Percentiles rank a stretch among this genome's conserved stretches.
Evolutionary conservation across 1,140 invertebrate genomes (phyloP).

Genomic region (Eulimnadia texana): DNA sequence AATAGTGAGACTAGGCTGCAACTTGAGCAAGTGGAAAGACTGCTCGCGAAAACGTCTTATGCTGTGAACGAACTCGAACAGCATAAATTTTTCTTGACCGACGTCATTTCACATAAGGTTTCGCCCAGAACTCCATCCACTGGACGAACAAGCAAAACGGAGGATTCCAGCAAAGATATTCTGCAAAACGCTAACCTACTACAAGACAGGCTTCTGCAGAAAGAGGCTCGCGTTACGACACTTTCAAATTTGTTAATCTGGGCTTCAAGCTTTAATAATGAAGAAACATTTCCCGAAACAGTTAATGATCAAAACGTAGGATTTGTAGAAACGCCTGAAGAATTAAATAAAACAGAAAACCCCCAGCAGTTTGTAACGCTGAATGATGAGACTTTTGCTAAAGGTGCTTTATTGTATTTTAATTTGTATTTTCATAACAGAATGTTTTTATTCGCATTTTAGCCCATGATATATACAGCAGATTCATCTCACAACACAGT

Average conservation of each 20-base stretch:
- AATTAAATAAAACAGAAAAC: not conserved
- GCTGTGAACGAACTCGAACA: not conserved
- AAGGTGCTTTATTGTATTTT: not conserved
- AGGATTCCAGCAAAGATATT: not conserved
- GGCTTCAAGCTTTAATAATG: not conserved
- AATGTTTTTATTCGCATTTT: not conserved
- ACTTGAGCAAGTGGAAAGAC: not conserved
- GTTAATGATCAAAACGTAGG: not conserved
- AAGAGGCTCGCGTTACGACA: not conserved
- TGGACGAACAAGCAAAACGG: not conserved
- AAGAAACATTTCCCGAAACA: not conserved
- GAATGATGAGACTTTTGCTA: conserved; percentile 7
- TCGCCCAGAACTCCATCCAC: not conserved
- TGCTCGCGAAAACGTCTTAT: not conserved
- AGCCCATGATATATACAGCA: not conserved
- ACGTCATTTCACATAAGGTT: conserved; percentile 3
- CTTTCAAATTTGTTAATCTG: not conserved
- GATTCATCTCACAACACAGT: not conserved
- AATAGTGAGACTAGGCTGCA: not conserved
- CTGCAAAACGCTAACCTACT: conserved; percentile 1
- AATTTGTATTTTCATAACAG: not conserved
- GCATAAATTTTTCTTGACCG: not conserved
- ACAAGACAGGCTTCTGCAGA: not conserved
- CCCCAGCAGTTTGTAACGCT: not conserved
- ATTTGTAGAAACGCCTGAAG: not conserved